Evolutionary conservation across 2,888 invertebrate species (phyloP).

Genomic region (Melolontha melolontha): DNA sequence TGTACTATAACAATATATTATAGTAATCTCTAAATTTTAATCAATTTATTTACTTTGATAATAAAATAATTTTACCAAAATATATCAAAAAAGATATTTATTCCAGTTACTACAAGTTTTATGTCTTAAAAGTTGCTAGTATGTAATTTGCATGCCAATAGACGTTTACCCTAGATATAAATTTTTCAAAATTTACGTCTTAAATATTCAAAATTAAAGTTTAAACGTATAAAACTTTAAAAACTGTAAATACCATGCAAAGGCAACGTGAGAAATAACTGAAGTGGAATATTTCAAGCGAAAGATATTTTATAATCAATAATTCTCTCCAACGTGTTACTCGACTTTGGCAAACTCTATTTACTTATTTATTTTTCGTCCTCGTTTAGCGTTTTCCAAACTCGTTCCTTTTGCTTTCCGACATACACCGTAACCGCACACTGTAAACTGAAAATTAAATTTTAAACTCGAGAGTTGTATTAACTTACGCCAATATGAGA

Average conservation of each 20-base stretch:
- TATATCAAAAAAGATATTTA: too few species aligned
- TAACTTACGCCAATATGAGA: constrained; percentile 35
- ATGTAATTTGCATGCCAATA: too few species aligned
- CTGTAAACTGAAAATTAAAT: constrained; percentile 29
- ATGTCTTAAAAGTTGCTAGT: too few species aligned
- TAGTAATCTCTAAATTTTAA: too few species aligned
- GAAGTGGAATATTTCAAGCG: constrained; percentile 11
- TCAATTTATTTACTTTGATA: too few species aligned
- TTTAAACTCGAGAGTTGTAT: constrained; percentile 32
- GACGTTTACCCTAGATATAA: too few species aligned
- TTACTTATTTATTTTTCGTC: constrained; percentile 21
- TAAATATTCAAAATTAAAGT: too few species aligned
- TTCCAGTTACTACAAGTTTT: too few species aligned
- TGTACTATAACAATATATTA: too few species aligned
- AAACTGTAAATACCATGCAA: background rate
- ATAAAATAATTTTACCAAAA: too few species aligned
- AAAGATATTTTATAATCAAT: constrained; percentile 27
- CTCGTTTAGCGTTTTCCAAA: constrained; percentile 10
- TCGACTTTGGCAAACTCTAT: constrained; percentile 11
- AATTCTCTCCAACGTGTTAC: constrained; percentile 16
- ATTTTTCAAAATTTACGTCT: too few species aligned
- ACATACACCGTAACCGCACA: background rate
- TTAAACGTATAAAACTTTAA: too few species aligned
- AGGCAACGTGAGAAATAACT: constrained; percentile 8
- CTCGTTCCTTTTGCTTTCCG: background rate